Percentiles rank a stretch among this genome's conserved stretches.
Evolutionary conservation across 2,113 vertebrate genomes (phyloP).

Genomic region (Gallinago undulata): DNA sequence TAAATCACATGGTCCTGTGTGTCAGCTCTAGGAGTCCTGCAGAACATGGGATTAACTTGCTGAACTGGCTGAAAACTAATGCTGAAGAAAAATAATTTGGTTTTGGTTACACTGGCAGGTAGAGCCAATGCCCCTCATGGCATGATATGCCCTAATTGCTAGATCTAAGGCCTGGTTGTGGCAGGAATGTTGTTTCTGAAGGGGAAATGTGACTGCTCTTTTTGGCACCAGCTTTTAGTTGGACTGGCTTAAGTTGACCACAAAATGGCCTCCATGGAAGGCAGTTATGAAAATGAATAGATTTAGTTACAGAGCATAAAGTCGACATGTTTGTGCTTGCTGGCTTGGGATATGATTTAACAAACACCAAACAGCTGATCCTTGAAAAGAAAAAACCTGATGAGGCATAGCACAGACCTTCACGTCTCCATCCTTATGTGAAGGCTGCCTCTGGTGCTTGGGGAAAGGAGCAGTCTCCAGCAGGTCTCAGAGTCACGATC

Average conservation of each 20-base stretch:
- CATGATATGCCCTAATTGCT: neutral
- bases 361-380: neutral
- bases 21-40: neutral
- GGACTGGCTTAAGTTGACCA: neutral
- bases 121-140: neutral
- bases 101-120: neutral
- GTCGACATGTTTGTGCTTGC: neutral
- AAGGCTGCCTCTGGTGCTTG: neutral
- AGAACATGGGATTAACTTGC: conserved; percentile 18
- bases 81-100: neutral
- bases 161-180: neutral
- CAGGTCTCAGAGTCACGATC: neutral
- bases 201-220: neutral
- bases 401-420: neutral
- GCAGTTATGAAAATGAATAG: neutral
- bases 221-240: neutral
- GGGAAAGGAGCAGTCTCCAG: neutral
- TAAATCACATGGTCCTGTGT: neutral
- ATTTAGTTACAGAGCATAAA: neutral
- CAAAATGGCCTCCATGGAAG: neutral
- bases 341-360: neutral
- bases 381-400: neutral
- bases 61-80: neutral
- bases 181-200: neutral
- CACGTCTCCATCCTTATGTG: neutral